Percentiles rank a stretch among this genome's conserved stretches.
phyloP scores from a whole-genome alignment of 2,888 invertebrate species.

The Meganola albula region DNA sequence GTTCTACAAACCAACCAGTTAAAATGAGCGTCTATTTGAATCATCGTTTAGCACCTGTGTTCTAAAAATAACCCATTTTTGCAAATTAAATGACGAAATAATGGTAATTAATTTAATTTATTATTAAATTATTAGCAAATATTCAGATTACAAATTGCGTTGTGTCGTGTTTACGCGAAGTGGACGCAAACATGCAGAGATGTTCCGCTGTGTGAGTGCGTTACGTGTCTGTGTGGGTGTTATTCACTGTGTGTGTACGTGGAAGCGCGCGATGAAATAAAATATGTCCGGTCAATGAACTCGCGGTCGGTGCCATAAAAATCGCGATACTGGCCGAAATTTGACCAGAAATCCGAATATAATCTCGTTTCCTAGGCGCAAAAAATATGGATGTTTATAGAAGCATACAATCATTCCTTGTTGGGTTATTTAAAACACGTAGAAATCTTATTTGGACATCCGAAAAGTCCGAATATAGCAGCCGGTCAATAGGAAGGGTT shows the following conservation, averaged over 20 bases:
- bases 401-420: slow-evolving; percentile 7
- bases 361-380: slow-evolving; percentile 29
- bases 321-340: slow-evolving; percentile 75
- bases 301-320: slow-evolving; percentile 74
- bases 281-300: slow-evolving; percentile 77
- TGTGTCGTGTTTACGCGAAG: slow-evolving; percentile 65
- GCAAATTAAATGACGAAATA: slow-evolving; percentile 39
- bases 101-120: slow-evolving; percentile 50
- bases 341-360: slow-evolving; percentile 57
- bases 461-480: slow-evolving; percentile 33
- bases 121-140: no score
- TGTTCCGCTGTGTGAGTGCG: slow-evolving; percentile 53
- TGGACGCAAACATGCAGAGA: slow-evolving; percentile 65
- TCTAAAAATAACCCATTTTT: no score
- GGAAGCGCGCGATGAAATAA: slow-evolving; percentile 78
- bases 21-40: no score
- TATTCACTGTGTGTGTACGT: slow-evolving; percentile 67
- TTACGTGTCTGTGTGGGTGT: slow-evolving; percentile 50
- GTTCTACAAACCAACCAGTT: no score
- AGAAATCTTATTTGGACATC: slow-evolving; percentile 23
- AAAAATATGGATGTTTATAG: slow-evolving; percentile 17
- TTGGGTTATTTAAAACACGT: slow-evolving; percentile 24
- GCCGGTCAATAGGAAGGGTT: slow-evolving; percentile 43
- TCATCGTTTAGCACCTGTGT: no score
- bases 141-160: slow-evolving; percentile 55